phyloP scores from a whole-genome alignment of 2,797 vertebrate species.

The Thripadectes ignobilis region DNA sequence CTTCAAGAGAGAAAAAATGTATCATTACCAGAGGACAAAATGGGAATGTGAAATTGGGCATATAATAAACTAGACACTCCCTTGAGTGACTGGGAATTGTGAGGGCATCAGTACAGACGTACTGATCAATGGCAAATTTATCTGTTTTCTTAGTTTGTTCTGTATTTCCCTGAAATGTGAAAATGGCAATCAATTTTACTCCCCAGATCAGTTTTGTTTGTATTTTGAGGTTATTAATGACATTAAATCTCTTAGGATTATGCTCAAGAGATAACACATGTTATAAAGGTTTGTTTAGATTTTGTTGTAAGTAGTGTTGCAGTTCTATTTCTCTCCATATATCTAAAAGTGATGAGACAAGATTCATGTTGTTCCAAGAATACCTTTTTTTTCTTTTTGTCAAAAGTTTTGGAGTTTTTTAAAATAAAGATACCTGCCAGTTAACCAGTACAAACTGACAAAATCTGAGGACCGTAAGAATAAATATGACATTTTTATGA shows the following conservation, averaged over 20 bases:
- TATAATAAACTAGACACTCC: background rate
- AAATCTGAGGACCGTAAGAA: background rate
- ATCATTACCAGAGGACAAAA: background rate
- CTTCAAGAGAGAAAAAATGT: background rate
- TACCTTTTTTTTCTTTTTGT: background rate
- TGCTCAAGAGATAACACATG: background rate
- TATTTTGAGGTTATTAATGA: background rate
- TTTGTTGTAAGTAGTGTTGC: background rate
- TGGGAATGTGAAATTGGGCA: background rate
- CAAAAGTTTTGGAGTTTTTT: background rate
- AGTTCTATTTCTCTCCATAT: background rate
- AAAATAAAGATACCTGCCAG: background rate
- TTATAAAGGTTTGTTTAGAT: background rate
- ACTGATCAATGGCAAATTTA: background rate
- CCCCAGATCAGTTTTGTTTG: background rate
- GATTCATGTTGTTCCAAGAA: background rate
- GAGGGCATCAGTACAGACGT: background rate
- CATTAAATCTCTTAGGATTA: background rate
- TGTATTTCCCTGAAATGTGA: background rate
- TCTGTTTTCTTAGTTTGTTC: background rate
- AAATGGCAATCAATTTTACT: background rate
- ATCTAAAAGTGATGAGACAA: background rate
- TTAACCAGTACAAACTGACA: background rate
- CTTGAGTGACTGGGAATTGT: background rate
- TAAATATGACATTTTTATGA: background rate